Evolutionary conservation across 2,888 invertebrate genomes (phyloP).

Genomic region (Aphidius colemani): DNA sequence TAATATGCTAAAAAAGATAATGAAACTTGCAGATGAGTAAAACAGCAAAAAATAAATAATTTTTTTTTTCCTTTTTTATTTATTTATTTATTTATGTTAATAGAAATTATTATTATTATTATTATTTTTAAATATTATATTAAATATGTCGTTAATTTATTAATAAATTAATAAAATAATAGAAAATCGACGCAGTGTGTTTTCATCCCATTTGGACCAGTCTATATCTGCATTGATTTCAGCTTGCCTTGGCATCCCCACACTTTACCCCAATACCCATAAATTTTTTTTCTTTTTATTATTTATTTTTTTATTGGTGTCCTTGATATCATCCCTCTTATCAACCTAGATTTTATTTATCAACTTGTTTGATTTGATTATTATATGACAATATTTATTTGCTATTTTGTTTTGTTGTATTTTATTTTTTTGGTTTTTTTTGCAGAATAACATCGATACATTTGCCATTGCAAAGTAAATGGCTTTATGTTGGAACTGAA

Average conservation of each 20-base stretch:
- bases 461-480: slow-evolving; percentile 96
- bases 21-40: no score
- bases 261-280: slow-evolving; percentile 28
- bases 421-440: slow-evolving; percentile 8
- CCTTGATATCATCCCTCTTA: background rate
- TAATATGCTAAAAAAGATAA: no score
- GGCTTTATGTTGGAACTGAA: slow-evolving; percentile 98
- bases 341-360: background rate
- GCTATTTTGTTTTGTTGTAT: slow-evolving; percentile 12
- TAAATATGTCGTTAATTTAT: no score
- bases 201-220: slow-evolving; percentile 30
- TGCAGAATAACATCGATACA: slow-evolving; percentile 91
- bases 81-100: no score
- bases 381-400: background rate
- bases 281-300: slow-evolving; percentile 20
- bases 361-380: no score
- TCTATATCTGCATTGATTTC: slow-evolving; percentile 36
- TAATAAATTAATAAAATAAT: no score
- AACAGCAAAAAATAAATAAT: no score
- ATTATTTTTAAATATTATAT: no score
- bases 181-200: background rate
- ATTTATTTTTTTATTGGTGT: background rate
- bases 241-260: slow-evolving; percentile 23
- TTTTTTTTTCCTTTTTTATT: no score
- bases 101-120: no score